These are phyloP conservation scores for Apus apus DNA, from an alignment of 2,113 vertebrate genomes.

Conservation along the genomic window DNA sequence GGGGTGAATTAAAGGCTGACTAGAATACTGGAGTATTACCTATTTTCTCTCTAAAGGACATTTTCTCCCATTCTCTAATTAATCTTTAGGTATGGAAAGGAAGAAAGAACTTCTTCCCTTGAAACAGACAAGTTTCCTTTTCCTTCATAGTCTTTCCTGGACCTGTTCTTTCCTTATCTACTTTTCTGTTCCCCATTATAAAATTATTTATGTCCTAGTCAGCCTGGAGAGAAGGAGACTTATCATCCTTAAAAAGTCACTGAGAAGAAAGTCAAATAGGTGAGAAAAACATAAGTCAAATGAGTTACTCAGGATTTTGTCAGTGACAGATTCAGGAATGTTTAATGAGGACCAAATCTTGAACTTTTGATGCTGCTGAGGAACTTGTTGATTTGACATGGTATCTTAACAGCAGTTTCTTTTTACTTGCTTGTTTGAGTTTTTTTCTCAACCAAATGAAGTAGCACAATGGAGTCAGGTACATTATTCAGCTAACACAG, in stretches of 20 bases:
- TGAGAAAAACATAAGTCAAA: background rate
- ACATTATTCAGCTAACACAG: background rate
- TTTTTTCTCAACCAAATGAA: background rate
- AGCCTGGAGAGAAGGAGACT: background rate
- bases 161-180: background rate
- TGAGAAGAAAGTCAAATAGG: background rate
- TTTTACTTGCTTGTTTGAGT: too few relatives aligned
- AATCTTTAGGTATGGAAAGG: background rate
- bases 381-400: background rate
- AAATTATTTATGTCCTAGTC: background rate
- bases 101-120: background rate
- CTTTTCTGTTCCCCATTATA: background rate
- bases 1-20: background rate
- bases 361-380: background rate
- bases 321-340: background rate
- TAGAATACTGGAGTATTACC: background rate
- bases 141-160: background rate
- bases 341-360: background rate
- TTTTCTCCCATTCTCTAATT: background rate
- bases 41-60: background rate
- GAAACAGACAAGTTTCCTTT: background rate
- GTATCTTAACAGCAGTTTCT: background rate
- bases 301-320: background rate
- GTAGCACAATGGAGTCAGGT: rapidly evolving
- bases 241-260: background rate